Percentiles rank a stretch among this genome's conserved stretches.
Conservation (phyloP, 2,797 vertebrate genomes). For the Typhlichthys subterraneus region DNA sequence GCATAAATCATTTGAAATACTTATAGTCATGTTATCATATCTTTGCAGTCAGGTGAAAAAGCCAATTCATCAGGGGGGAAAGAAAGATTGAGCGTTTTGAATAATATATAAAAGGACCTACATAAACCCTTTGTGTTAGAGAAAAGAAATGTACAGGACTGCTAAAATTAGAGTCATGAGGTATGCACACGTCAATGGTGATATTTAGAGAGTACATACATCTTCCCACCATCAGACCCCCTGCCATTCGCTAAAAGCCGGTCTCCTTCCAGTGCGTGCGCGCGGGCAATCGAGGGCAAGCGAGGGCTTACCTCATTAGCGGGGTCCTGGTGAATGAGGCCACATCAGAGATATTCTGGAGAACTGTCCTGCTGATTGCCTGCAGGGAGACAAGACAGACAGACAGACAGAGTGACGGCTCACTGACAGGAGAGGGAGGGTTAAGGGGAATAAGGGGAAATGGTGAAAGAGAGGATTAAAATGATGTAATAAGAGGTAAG, state of each 20-base stretch:
- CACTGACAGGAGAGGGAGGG: slow-evolving; percentile 6
- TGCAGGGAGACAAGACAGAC: slow-evolving; percentile 16
- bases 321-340: slow-evolving; percentile 49
- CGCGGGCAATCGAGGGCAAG: slow-evolving; percentile 17
- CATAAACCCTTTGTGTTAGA: too few species aligned
- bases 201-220: slow-evolving; percentile 19
- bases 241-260: slow-evolving; percentile 28
- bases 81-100: too few species aligned
- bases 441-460: not conserved
- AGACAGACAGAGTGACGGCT: slow-evolving; percentile 2
- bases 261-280: slow-evolving; percentile 43
- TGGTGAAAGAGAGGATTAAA: not conserved
- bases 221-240: slow-evolving; percentile 14
- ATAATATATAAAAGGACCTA: too few species aligned
- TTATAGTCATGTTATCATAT: not conserved
- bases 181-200: too few species aligned
- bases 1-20: too few species aligned
- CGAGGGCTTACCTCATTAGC: slow-evolving; percentile 54
- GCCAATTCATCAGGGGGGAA: too few species aligned
- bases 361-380: slow-evolving; percentile 34
- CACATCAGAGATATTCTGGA: slow-evolving; percentile 53
- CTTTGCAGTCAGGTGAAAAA: not conserved
- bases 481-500: not conserved
- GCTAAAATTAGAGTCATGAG: too few species aligned
- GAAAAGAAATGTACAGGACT: too few species aligned